Evolutionary conservation across 2,113 vertebrate genomes (phyloP).

Genomic region (Agelaius phoeniceus): DNA sequence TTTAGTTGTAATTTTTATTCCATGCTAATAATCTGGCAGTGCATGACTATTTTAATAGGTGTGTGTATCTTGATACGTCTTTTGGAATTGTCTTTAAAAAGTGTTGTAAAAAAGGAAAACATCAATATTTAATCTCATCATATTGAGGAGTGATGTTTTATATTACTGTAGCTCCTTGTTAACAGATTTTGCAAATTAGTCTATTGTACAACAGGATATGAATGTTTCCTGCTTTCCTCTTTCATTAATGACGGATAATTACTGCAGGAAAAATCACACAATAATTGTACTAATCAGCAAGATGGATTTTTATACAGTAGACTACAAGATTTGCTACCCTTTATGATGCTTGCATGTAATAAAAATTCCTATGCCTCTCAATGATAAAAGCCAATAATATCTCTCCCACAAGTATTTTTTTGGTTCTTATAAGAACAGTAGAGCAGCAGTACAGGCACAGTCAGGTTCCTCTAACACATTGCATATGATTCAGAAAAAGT

Average conservation of each 20-base stretch:
- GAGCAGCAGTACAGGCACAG: background rate
- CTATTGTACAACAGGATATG: background rate
- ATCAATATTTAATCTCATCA: background rate
- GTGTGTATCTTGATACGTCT: background rate
- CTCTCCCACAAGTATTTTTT: background rate
- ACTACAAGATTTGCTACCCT: background rate
- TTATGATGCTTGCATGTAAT: background rate
- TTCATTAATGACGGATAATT: background rate
- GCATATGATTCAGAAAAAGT: background rate
- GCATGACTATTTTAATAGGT: background rate
- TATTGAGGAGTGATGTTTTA: background rate
- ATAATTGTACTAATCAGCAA: background rate
- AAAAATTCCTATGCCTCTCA: background rate
- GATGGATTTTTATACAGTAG: background rate
- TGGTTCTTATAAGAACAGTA: background rate
- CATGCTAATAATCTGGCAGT: background rate
- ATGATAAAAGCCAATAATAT: background rate
- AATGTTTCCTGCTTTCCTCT: conserved; percentile 18
- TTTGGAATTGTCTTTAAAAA: background rate
- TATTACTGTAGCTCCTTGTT: background rate
- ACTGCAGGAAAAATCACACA: background rate
- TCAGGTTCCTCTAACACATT: background rate
- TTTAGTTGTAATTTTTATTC: background rate
- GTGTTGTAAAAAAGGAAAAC: background rate
- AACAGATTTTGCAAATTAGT: background rate